Evolutionary conservation across 2,888 invertebrate genomes (phyloP), one percentile per base, ranked within the genome.

Genomic region (Campoplex nolae): DNA sequence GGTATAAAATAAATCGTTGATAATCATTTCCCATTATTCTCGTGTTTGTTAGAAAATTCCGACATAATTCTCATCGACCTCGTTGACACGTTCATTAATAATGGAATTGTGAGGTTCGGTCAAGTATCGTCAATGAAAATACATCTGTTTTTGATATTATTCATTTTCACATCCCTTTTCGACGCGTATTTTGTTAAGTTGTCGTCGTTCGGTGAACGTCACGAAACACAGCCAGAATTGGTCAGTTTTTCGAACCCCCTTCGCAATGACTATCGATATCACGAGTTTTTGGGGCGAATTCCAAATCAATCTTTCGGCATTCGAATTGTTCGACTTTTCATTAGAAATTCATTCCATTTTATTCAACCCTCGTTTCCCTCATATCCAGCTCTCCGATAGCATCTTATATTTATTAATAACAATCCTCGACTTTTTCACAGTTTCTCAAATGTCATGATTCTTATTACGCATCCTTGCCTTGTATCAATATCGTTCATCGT

Each of bases 401-500:
- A 11, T 13, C 28, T 13, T 23, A 8, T 58, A 32, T 2, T 62
- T 32, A 6, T 16, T 11, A 13, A 32, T 62, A 16, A 62, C 16
- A 28, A 62, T 62, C 2, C 62, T 62, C 28, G 2, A 13, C 58
- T 67, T 23, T 56, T 71, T 48, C 13, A 28, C 67, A 23, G 58
- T 70, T 73, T 54, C 71, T 67, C 23, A 75, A 75, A 73, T 67
- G 45, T 79, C 62, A 54, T 58, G 45, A 67, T 65, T 54, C 48
- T 48, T 1, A 28, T 70, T 28, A 16, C 28, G 70, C 7, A 23
- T 28, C 13, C 13, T 16, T n/a, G 16, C 45, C 67, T 68, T 28
- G 3, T 38, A 16, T 48, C 28, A 32, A 70, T 58, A 73, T 67
- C 67, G 48, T 48, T 45, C 45, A 71, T 32, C 51, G 45, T 48